Evolutionary conservation across 1,140 invertebrate genomes (phyloP).

Genomic region (Thaumatotibia leucotreta): DNA sequence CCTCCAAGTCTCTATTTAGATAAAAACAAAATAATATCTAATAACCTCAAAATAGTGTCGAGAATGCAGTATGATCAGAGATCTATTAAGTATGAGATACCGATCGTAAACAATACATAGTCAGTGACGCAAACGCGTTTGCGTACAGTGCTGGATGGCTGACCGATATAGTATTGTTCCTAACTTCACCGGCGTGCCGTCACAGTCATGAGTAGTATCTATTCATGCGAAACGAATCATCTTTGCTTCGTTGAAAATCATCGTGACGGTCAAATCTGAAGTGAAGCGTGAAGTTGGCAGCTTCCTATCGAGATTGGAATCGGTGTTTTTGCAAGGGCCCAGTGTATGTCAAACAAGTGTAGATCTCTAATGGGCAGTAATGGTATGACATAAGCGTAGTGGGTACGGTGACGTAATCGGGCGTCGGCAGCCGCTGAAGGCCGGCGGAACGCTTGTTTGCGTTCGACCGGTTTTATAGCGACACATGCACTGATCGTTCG

Average conservation of each 20-base stretch:
- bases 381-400: conserved; percentile 61
- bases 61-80: neutral
- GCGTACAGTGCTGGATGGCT: conserved; percentile 4
- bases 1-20: too few species aligned
- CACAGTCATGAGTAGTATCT: conserved; percentile 16
- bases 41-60: too few species aligned
- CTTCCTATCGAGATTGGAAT: conserved; percentile 14
- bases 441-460: conserved; percentile 40
- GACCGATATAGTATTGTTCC: conserved; percentile 30
- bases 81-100: neutral
- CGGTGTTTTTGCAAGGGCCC: conserved; percentile 12
- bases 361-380: conserved; percentile 28
- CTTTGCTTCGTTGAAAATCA: conserved; percentile 30
- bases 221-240: conserved; percentile 48
- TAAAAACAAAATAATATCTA: too few species aligned
- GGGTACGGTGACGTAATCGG: conserved; percentile 62
- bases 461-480: conserved; percentile 52
- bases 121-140: conserved; percentile 17
- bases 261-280: conserved; percentile 18
- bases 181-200: conserved; percentile 22
- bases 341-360: conserved; percentile 18
- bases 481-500: conserved; percentile 34
- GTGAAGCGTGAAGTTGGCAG: conserved; percentile 22
- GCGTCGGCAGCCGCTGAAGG: conserved; percentile 60
- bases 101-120: neutral